Percentiles rank a stretch among this genome's conserved stretches.
Conservation (phyloP, 1,140 invertebrate genomes). For the Bombus picipes region DNA sequence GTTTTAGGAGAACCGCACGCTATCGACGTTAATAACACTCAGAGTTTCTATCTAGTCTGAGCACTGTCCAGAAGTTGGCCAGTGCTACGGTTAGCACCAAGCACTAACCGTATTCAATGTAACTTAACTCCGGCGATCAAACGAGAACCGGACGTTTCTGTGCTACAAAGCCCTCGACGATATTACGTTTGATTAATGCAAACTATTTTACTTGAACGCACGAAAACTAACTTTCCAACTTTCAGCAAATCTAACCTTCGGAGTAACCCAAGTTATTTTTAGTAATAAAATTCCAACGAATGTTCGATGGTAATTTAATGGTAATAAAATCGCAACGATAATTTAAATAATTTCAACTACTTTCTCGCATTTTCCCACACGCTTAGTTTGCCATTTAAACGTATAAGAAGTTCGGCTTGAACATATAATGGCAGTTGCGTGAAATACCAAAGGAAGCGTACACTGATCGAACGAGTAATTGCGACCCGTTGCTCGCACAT, state of each 20-base stretch:
- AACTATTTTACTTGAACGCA: neutral
- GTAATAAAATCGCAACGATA: no score
- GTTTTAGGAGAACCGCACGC: neutral
- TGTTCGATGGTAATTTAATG: neutral
- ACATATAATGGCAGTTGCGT: no score
- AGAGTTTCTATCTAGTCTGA: neutral
- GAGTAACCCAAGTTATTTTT: no score
- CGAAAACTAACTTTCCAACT: neutral
- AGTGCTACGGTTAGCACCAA: no score
- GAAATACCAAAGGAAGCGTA: no score
- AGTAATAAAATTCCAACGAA: neutral
- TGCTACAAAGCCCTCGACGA: neutral
- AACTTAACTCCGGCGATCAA: neutral
- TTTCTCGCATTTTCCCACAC: neutral
- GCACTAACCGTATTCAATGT: neutral
- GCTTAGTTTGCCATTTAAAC: no score
- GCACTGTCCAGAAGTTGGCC: neutral
- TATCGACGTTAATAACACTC: slow-evolving; percentile 1
- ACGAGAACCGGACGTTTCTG: neutral
- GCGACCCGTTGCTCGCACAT: neutral
- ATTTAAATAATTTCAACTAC: neutral
- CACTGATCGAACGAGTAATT: no score
- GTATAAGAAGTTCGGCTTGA: no score
- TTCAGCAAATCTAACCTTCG: no score
- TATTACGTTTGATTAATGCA: neutral